Percentiles rank a stretch among this genome's conserved stretches.
Evolutionary conservation across 92 coral and sea anemone species (phyloP).

Genomic region (Siderastrea siderea): DNA sequence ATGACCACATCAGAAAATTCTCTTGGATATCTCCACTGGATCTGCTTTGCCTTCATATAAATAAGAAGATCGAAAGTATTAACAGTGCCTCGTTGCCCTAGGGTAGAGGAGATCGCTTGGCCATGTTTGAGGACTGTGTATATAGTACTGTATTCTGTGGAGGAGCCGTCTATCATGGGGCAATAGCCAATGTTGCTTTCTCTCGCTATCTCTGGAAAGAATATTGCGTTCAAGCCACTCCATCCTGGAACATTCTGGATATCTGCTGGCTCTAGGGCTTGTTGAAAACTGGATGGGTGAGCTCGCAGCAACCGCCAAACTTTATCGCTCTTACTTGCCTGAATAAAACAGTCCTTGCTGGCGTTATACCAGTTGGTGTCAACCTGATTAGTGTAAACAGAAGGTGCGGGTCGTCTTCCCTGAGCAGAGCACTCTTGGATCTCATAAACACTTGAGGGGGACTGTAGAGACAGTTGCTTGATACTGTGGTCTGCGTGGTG

Average conservation of each 20-base stretch:
- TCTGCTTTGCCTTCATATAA: constrained; percentile 37
- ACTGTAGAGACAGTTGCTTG: constrained; percentile 8
- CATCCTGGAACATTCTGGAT: not conserved
- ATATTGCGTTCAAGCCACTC: constrained; percentile 46
- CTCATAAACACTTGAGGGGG: constrained; percentile 24
- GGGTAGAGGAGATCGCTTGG: no score
- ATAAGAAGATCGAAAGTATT: no score
- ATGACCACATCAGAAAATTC: not conserved
- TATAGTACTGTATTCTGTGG: no score
- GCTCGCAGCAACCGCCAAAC: constrained; percentile 45
- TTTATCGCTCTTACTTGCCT: constrained; percentile 41
- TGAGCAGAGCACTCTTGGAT: constrained; percentile 36
- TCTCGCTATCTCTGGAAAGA: constrained; percentile 37
- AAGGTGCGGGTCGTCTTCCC: constrained; percentile 38
- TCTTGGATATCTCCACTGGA: constrained; percentile 8
- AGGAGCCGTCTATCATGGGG: no score
- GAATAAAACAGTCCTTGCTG: no score
- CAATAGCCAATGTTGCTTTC: constrained; percentile 42
- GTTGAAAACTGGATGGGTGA: constrained; percentile 27
- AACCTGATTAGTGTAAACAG: constrained; percentile 8
- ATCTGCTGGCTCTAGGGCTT: constrained; percentile 36
- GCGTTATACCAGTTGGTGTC: constrained; percentile 21
- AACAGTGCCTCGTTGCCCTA: no score
- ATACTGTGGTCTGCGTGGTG: not conserved
- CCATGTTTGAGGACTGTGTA: no score